Conservation (phyloP, 2,797 vertebrate species). For the Dendrocincla fuliginosa region DNA sequence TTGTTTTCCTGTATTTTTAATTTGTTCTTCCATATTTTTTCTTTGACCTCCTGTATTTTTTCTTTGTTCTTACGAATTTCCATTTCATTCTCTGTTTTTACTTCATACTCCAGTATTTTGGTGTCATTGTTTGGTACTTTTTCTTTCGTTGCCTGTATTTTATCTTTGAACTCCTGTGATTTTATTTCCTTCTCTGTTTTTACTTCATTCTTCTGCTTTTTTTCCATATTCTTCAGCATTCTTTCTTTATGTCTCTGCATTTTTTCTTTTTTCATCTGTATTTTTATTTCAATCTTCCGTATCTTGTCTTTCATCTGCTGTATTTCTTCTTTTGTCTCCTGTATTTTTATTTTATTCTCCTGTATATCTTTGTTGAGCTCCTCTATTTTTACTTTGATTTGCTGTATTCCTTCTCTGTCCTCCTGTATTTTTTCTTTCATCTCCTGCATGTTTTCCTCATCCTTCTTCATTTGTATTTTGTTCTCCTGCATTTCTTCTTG, state of each 20-base stretch:
- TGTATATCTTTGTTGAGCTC: background rate
- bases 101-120: background rate
- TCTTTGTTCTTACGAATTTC: background rate
- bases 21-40: background rate
- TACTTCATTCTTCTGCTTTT: background rate
- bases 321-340: background rate
- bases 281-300: background rate
- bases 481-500: background rate
- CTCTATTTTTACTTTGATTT: too few species aligned
- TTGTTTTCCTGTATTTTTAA: background rate
- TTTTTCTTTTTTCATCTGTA: background rate
- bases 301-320: background rate
- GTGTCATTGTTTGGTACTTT: background rate
- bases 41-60: background rate
- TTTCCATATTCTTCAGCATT: background rate
- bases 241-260: background rate
- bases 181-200: background rate
- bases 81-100: background rate
- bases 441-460: background rate
- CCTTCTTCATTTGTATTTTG: background rate
- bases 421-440: background rate
- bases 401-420: background rate
- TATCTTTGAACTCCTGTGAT: background rate
- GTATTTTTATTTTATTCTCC: background rate
- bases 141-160: background rate